These are phyloP conservation scores for Megaceryle maxima DNA, from an alignment of 2,113 vertebrate species.

Conservation along the genomic window DNA sequence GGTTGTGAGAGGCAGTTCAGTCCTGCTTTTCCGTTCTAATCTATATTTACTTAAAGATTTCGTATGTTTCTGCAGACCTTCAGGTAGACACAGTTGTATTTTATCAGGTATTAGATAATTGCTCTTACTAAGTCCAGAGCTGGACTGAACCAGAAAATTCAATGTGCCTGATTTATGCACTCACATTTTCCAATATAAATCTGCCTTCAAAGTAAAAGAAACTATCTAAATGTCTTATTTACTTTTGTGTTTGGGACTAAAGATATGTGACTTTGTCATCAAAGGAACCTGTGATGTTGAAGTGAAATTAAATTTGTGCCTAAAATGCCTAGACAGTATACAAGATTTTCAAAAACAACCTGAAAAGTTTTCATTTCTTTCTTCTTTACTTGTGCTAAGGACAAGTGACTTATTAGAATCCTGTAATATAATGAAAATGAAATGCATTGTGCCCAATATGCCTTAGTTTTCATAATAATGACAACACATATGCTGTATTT, in stretches of 20 bases:
- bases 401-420: conserved; percentile 63
- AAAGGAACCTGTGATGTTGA: conserved; percentile 65
- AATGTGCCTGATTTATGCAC: neutral
- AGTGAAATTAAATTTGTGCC: conserved; percentile 71
- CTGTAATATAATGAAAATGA: conserved; percentile 67
- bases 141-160: conserved; percentile 22
- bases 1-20: neutral
- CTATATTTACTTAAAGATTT: neutral
- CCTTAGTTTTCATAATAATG: conserved; percentile 67
- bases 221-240: conserved; percentile 72
- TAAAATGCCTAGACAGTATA: conserved; percentile 68
- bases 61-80: neutral
- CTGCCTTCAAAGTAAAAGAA: conserved; percentile 62
- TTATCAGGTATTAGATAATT: neutral
- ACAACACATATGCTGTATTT: conserved; percentile 63
- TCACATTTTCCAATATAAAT: conserved; percentile 47
- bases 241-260: conserved; percentile 63
- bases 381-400: conserved; percentile 48
- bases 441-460: conserved; percentile 64
- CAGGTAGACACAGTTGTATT: neutral
- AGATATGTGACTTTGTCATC: conserved; percentile 66
- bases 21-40: neutral
- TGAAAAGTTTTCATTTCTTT: conserved; percentile 54
- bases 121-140: neutral
- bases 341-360: conserved; percentile 64